Base-by-base conservation (phyloP, 2,888 invertebrate genomes). In the Altica lythri region DNA sequence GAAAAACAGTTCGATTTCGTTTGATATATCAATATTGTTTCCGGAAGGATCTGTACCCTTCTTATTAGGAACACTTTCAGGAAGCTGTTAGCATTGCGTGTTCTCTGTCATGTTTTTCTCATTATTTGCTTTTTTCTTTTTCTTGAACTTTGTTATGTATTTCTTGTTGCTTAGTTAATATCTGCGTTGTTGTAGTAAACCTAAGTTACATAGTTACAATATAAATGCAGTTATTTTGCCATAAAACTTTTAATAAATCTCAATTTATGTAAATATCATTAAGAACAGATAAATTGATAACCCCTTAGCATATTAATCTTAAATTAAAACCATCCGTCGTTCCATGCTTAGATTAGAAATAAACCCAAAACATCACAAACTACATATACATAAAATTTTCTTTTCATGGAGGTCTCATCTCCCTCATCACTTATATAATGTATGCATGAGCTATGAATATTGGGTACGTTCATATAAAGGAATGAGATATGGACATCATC, bases 401-500 rank as follows among this genome's bases (percentile, higher is more conserved):
- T 59, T 59, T 57, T 49, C 18, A 37, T 52, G 46, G 53, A 48
- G 18, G 27, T 35, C 48, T 19, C 49, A 40, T 54, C 53, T 34
- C 52, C 57, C 53, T 35, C 50, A 47, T 55, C 53, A 55, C 54
- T 53, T 62, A 59, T 10, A 13, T 40, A 40, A 63, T 63, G 59
- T 57, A 63, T 63, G 61, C 63, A 63, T 59, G 61, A 60, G 59
- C 57, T 61, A 63, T 63, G 63, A 60, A 63, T 63, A 63, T 63
- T 59, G 56, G 57, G 60, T 60, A 59, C 61, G 56, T 59, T 52
- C 61, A 62, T 60, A 62, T 62, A 62, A 60, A 62, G 60, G 60
- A 57, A 61, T 59, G 63, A 63, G 63, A 63, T 63, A 63, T 63
- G 63, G 63, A 61, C 63, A 55, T 63, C 63, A 63, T 63, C 63